Base-by-base conservation (phyloP, 1,140 invertebrate genomes). In the Nylanderia fulva region DNA sequence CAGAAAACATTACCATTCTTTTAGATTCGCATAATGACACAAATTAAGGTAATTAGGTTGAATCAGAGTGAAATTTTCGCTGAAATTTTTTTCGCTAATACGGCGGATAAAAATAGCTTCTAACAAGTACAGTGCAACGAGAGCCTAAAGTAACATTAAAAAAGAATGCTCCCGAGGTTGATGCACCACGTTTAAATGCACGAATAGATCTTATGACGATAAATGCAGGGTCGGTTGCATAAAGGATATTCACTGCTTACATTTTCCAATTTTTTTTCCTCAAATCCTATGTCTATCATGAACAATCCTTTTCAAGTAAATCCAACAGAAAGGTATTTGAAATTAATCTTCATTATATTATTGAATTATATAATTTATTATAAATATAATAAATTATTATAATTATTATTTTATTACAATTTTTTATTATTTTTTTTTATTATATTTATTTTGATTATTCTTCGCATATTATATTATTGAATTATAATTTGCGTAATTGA, bases 201-300 rank as follows among this genome's bases (percentile, higher is more conserved):
- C 21, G 36, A 45, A 72, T 71, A 80, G 77, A 80, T 72, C 63
- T 72, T 72, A 33, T 3, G 21, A 42, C 21, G 52, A 82, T 82
- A 72, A 13, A 45, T 27, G 66, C 77, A 82, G 66, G 66, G 18
- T 71, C 66, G 77, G 66, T 3, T n/a, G 24, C 36, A 64, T 6
- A 29, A 36, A 80, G 15, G 0, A 39, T 68, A 36, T 33, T 24
- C 13, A n/a, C 15, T 13, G 0, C 11, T 27, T 24, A 39, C 0
- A 74, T 74, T 33, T 72, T 39, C 9, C n/a, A 0, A 48, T 48
- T 15, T 48, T 48, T 45, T 54, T 6, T n/a, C 9, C 2, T 54
- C 15, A 5, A 7, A 36, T 69, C 27, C 9, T n/a, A 8, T 54
- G 24, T 27, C 2, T 29, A 8, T 48, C 7, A 33, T 13, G 21